A percentile compares a stretch with the other conserved stretches of the same genome.
phyloP scores from a whole-genome alignment of 1,140 invertebrate genomes.

The Lepidotrigona ventralis region DNA sequence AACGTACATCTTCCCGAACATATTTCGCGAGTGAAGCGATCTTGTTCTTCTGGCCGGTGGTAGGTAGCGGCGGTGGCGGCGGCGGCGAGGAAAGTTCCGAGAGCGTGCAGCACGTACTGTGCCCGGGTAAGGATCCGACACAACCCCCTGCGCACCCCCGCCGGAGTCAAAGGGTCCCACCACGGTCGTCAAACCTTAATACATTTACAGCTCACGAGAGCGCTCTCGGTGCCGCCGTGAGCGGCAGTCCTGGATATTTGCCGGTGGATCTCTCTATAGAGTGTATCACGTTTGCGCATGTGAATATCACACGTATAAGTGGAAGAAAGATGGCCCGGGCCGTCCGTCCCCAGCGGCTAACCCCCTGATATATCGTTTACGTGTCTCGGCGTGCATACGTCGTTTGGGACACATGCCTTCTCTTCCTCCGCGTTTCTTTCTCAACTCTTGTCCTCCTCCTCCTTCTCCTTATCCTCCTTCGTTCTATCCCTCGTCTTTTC shows the following conservation, averaged over 20 bases:
- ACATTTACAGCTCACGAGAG: conserved; percentile 79
- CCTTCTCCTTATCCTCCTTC: not conserved
- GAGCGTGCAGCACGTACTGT: conserved; percentile 58
- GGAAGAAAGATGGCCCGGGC: conserved; percentile 79
- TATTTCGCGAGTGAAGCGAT: conserved; percentile 37
- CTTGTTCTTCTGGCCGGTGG: conserved; percentile 32
- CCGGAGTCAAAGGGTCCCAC: conserved; percentile 69
- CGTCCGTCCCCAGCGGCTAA: conserved; percentile 80
- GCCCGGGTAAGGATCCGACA: conserved; percentile 50
- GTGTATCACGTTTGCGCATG: conserved; percentile 77
- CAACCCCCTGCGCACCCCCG: conserved; percentile 36
- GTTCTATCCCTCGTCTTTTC: not conserved
- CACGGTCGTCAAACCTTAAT: conserved; percentile 80
- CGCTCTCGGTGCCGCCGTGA: conserved; percentile 60
- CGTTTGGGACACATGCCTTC: conserved; percentile 78
- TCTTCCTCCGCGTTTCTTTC: conserved; percentile 50
- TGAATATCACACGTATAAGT: conserved; percentile 78
- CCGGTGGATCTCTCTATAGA: conserved; percentile 74
- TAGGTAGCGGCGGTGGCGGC: not conserved
- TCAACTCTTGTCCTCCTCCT: conserved; percentile 25
- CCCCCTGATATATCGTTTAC: conserved; percentile 81
- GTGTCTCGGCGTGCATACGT: conserved; percentile 79
- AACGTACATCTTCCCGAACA: conserved; percentile 12
- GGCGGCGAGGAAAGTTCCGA: conserved; percentile 35
- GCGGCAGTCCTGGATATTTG: conserved; percentile 66